phyloP scores from a whole-genome alignment of 1,140 invertebrate species.

The Chironomus striatipennis region DNA sequence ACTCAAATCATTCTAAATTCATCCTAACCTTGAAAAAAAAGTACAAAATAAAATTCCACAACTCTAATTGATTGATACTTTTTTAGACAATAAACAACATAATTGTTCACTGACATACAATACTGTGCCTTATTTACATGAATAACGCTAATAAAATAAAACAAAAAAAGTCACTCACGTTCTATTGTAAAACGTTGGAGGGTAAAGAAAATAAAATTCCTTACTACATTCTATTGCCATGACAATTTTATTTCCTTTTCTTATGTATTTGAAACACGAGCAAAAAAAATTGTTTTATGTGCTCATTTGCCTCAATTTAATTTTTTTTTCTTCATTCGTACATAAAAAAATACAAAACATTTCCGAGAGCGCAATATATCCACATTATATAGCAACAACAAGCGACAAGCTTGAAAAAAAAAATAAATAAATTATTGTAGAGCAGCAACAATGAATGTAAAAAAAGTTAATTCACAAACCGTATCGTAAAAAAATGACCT shows the following conservation, averaged over 20 bases:
- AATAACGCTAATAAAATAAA: neutral
- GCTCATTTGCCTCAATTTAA: conserved; percentile 7
- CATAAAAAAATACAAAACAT: conserved; percentile 9
- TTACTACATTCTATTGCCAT: conserved; percentile 5
- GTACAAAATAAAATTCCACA: neutral
- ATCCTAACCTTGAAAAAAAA: neutral
- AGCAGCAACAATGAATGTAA: neutral
- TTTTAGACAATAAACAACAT: neutral
- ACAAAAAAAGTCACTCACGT: neutral
- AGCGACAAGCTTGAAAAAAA: too few relatives aligned
- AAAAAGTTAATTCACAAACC: conserved; percentile 9
- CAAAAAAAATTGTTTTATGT: neutral
- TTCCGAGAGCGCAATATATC: neutral
- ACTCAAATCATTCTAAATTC: neutral
- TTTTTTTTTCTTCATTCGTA: neutral
- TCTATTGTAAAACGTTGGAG: neutral
- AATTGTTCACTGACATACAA: neutral
- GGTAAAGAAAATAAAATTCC: neutral
- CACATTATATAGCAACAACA: too few relatives aligned
- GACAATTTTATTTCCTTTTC: neutral
- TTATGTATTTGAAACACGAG: conserved; percentile 1
- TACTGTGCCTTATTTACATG: neutral
- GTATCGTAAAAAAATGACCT: conserved; percentile 23
- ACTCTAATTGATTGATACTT: neutral
- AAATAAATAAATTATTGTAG: neutral